A percentile compares a stretch with the other conserved stretches of the same genome.
phyloP scores from a whole-genome alignment of 1,140 invertebrate genomes.

The Leptinotarsa undecemlineata region DNA sequence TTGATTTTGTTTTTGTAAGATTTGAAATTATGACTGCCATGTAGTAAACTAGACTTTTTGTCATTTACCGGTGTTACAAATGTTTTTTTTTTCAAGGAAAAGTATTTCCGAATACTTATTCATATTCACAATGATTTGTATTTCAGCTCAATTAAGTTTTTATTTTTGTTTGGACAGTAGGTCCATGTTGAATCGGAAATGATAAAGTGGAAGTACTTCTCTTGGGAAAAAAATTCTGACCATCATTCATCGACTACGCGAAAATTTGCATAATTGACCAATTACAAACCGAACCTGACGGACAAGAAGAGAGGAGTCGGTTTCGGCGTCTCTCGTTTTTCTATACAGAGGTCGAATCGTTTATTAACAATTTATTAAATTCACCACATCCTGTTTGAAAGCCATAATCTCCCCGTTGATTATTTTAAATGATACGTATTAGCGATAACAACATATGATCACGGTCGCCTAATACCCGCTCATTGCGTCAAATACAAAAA shows the following conservation, averaged over 20 bases:
- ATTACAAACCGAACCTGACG: neutral
- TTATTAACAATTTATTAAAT: conserved; percentile 30
- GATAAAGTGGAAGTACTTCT: no score
- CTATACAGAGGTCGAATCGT: conserved; percentile 20
- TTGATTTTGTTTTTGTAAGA: no score
- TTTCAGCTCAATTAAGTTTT: no score
- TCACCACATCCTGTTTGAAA: conserved; percentile 27
- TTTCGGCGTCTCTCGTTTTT: conserved; percentile 4
- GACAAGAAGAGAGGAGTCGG: neutral
- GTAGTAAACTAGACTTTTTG: no score
- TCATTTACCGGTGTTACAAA: no score
- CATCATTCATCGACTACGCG: neutral
- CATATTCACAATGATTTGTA: no score
- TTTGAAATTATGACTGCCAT: no score
- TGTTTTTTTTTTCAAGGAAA: no score
- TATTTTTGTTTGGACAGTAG: no score
- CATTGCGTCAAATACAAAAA: neutral
- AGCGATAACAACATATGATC: conserved; percentile 10
- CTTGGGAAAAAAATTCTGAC: neutral
- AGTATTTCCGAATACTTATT: no score
- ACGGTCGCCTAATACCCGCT: neutral
- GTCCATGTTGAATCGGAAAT: no score
- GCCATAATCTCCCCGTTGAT: conserved; percentile 16
- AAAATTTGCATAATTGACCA: conserved; percentile 4
- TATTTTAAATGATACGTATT: conserved; percentile 23